Evolutionary conservation across 2,113 vertebrate genomes (phyloP).

Genomic region (Himantopus leucocephalus): DNA sequence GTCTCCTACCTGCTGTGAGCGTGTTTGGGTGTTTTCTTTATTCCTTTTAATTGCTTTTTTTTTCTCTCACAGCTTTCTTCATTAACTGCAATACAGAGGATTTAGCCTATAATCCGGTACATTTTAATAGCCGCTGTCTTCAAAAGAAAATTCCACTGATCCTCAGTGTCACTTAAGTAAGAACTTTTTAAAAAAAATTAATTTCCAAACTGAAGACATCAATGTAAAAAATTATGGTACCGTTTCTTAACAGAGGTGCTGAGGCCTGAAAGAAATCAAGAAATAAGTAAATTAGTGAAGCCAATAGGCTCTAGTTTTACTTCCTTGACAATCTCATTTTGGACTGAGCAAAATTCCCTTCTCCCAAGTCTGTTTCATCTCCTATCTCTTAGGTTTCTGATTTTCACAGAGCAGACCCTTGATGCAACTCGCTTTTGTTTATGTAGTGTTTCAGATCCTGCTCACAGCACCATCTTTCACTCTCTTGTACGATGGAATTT

Average conservation of each 20-base stretch:
- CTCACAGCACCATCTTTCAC: not conserved
- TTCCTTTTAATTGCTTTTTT: not conserved
- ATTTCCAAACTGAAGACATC: not conserved
- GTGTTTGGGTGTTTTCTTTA: not conserved
- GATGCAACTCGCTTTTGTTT: not conserved
- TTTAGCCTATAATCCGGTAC: not conserved
- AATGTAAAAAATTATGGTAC: not conserved
- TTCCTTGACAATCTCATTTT: not conserved
- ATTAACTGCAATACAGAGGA: not conserved
- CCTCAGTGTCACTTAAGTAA: not conserved
- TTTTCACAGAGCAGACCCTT: not conserved
- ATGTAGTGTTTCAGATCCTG: not conserved
- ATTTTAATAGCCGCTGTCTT: not conserved
- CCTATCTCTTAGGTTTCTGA: not conserved
- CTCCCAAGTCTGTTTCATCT: not conserved
- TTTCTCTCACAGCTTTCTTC: not conserved
- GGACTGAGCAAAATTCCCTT: not conserved
- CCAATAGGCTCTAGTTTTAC: not conserved
- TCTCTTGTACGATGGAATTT: not conserved
- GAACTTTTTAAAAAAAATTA: not conserved
- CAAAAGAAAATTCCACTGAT: not conserved
- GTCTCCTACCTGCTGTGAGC: not conserved
- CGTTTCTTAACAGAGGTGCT: not conserved
- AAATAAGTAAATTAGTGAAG: not conserved
- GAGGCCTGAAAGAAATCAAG: not conserved